A percentile compares a stretch with the other conserved stretches of the same genome.
Evolutionary conservation across 2,113 vertebrate species (phyloP).

Genomic region (Apteryx mantelli): DNA sequence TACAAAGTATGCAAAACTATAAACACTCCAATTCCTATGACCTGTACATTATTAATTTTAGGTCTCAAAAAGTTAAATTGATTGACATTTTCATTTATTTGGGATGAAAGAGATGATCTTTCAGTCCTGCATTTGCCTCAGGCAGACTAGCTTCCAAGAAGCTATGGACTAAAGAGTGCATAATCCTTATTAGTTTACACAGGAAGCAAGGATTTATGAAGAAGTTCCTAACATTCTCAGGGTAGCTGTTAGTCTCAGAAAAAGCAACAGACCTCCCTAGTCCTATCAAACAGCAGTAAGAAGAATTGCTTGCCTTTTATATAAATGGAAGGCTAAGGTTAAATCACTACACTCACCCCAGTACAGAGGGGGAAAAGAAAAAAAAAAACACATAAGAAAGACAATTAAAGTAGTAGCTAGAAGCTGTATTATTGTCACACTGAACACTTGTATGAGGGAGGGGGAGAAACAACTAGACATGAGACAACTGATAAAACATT

Average conservation of each 20-base stretch:
- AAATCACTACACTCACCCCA: neutral
- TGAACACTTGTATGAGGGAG: neutral
- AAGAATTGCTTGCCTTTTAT: neutral
- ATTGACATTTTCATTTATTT: neutral
- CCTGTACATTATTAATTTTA: neutral
- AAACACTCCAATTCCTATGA: neutral
- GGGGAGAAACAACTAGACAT: fast-evolving
- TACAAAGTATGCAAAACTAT: neutral
- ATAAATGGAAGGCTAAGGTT: neutral
- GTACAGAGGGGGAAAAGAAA: neutral
- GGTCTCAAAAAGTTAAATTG: neutral
- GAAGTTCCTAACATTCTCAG: neutral
- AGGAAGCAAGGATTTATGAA: neutral
- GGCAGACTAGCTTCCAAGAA: neutral
- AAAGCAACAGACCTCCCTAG: neutral
- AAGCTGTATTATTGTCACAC: neutral
- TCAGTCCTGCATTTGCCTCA: neutral
- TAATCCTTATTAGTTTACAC: neutral
- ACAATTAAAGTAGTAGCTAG: neutral
- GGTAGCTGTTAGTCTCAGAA: neutral
- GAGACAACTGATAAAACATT: neutral
- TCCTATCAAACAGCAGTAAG: neutral
- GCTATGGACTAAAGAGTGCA: neutral
- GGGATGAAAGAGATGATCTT: neutral
- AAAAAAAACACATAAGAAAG: neutral